Conservation (phyloP, 2,797 vertebrate species). For the Acanthurus leucopareius region DNA sequence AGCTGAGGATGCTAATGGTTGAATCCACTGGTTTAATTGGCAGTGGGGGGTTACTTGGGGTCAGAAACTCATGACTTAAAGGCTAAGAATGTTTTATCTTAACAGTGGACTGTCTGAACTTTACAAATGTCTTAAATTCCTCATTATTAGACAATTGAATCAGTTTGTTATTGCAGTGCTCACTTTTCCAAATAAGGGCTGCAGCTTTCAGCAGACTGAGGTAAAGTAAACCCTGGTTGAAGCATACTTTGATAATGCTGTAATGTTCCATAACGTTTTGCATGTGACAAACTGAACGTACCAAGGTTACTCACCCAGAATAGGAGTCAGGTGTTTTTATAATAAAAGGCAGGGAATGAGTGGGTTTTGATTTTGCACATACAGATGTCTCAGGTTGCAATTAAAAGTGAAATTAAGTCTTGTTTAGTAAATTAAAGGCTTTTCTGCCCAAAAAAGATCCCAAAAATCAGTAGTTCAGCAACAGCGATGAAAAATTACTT, state of each 20-base stretch:
- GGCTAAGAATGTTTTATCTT: background rate
- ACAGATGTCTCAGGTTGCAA: background rate
- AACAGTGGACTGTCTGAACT: background rate
- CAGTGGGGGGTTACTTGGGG: background rate
- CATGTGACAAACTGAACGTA: background rate
- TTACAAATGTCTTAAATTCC: constrained; percentile 4
- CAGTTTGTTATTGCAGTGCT: constrained; percentile 18
- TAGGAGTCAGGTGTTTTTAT: background rate
- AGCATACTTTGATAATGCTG: constrained; percentile 11
- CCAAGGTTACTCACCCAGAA: background rate
- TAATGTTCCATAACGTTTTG: background rate
- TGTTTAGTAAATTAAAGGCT: background rate
- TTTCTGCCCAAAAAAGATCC: too few relatives aligned
- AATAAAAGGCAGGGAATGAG: background rate
- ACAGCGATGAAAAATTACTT: too few relatives aligned
- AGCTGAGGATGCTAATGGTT: constrained; percentile 26
- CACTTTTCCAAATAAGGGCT: constrained; percentile 30
- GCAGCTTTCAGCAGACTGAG: constrained; percentile 16
- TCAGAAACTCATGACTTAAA: too few relatives aligned
- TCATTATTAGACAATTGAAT: constrained; percentile 13
- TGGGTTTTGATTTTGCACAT: background rate
- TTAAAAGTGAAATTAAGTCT: background rate
- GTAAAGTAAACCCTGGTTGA: background rate
- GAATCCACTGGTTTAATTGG: constrained; percentile 12
- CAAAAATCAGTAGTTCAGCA: background rate